Conservation (phyloP, 2,888 invertebrate species). For the Rhingia rostrata region DNA sequence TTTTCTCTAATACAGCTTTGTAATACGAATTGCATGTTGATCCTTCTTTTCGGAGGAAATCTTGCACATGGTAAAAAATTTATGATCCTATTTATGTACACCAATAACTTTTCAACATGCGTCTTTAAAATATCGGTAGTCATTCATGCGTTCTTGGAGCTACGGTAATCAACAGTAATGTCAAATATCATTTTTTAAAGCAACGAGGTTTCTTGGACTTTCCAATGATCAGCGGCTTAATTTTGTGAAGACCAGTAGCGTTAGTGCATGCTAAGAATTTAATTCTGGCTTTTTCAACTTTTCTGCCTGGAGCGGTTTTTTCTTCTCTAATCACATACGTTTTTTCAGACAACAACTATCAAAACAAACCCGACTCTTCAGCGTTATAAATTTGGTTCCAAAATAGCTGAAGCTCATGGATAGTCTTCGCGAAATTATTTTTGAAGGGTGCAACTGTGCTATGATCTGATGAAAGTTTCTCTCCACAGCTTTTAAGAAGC, state of each 20-base stretch:
- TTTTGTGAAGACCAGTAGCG: no score
- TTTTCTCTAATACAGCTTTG: constrained; percentile 29
- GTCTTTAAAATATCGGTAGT: constrained; percentile 33
- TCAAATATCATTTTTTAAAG: constrained; percentile 36
- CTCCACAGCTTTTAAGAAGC: constrained; percentile 22
- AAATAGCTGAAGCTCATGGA: constrained; percentile 35
- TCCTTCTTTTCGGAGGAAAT: constrained; percentile 28
- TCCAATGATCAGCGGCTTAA: constrained; percentile 33
- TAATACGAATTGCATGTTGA: constrained; percentile 27
- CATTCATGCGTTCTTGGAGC: constrained; percentile 24
- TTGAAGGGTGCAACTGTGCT: no score
- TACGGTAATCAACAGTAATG: constrained; percentile 26
- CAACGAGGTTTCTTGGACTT: constrained; percentile 19
- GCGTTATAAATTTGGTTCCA: constrained; percentile 52
- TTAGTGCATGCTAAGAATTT: no score
- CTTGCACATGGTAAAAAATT: constrained; percentile 20
- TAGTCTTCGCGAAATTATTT: no score
- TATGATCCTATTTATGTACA: constrained; percentile 8
- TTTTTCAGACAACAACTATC: no score
- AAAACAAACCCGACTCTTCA: no score
- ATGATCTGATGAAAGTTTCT: constrained; percentile 19
- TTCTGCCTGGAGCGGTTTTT: constrained; percentile 49
- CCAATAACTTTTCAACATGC: constrained; percentile 18
- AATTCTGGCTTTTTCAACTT: constrained; percentile 25
- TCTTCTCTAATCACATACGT: constrained; percentile 29